Conservation (phyloP, 2,113 vertebrate species). For the Chloebia gouldiae region DNA sequence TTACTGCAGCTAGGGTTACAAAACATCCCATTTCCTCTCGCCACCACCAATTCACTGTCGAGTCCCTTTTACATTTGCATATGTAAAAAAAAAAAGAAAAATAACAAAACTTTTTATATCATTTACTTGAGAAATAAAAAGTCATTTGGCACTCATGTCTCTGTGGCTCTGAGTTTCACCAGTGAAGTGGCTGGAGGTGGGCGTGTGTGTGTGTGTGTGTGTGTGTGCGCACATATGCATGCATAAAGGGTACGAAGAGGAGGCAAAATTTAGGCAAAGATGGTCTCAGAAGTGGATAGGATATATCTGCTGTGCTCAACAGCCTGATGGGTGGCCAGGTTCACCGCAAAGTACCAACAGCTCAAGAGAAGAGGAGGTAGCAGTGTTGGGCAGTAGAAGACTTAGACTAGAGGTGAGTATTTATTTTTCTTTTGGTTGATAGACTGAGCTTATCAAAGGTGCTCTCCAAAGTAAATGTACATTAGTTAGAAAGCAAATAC, state of each 20-base stretch:
- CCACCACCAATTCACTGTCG: conserved; percentile 24
- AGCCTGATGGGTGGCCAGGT: not conserved
- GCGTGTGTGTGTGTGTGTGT: not conserved
- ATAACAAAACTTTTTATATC: not conserved
- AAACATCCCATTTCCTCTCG: conserved; percentile 47
- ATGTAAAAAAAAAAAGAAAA: conserved; percentile 36
- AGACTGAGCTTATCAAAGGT: not conserved
- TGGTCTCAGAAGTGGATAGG: not conserved
- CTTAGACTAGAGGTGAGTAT: conserved; percentile 35
- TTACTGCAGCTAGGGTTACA: conserved; percentile 62
- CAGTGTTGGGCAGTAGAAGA: conserved; percentile 50
- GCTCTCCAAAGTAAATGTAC: conserved; percentile 44
- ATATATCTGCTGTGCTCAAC: conserved; percentile 13
- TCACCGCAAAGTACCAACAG: not conserved
- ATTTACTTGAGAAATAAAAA: conserved; percentile 45
- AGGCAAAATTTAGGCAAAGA: conserved; percentile 40
- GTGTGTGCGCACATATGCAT: not conserved
- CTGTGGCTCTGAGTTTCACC: conserved; percentile 36
- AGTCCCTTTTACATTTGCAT: conserved; percentile 56
- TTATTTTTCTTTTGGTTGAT: conserved; percentile 49
- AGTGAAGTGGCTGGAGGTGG: conserved; percentile 29
- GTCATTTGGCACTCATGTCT: conserved; percentile 56
- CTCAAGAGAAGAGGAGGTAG: conserved; percentile 61
- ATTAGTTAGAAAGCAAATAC: conserved; percentile 39
- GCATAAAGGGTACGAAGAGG: not conserved